These are phyloP conservation scores for Dreissena polymorpha DNA, from an alignment of 1,140 invertebrate genomes.

Conservation along the genomic window DNA sequence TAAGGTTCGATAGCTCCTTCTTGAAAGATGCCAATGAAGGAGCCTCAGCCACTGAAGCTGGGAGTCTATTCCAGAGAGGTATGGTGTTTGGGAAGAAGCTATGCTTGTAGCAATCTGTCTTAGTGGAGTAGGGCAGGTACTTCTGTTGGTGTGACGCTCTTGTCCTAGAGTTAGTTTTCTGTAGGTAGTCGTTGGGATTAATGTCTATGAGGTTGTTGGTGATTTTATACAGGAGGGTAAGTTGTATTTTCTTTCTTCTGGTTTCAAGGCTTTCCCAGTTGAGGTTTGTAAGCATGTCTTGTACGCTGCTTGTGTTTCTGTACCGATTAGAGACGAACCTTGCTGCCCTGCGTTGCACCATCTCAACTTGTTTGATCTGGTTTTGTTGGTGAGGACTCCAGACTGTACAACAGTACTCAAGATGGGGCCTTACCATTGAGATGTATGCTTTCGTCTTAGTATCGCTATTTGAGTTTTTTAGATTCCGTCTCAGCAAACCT, in stretches of 20 bases:
- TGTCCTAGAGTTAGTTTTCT: neutral
- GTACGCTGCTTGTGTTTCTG: neutral
- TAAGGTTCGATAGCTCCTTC: neutral
- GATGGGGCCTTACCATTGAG: neutral
- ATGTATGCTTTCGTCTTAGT: constrained; percentile 9
- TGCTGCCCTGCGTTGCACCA: constrained; percentile 1
- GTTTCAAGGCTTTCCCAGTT: constrained; percentile 21
- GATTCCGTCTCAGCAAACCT: neutral
- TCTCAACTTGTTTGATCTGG: neutral
- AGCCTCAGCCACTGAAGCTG: constrained; percentile 11
- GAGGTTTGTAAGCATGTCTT: neutral
- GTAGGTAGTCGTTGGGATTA: neutral
- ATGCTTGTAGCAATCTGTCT: neutral
- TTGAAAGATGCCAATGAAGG: neutral
- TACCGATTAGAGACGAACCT: neutral
- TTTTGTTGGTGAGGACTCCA: neutral
- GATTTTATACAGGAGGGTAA: constrained; percentile 14
- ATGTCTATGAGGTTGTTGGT: constrained; percentile 28
- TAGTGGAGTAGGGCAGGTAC: neutral
- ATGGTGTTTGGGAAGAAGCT: neutral
- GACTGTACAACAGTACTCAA: constrained; percentile 10
- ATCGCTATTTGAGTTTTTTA: neutral
- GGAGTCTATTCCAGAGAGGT: too few species aligned
- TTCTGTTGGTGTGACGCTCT: neutral
- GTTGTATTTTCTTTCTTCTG: constrained; percentile 9